These are phyloP conservation scores for Pandion haliaetus DNA, from an alignment of 2,113 vertebrate species.

Conservation along the genomic window DNA sequence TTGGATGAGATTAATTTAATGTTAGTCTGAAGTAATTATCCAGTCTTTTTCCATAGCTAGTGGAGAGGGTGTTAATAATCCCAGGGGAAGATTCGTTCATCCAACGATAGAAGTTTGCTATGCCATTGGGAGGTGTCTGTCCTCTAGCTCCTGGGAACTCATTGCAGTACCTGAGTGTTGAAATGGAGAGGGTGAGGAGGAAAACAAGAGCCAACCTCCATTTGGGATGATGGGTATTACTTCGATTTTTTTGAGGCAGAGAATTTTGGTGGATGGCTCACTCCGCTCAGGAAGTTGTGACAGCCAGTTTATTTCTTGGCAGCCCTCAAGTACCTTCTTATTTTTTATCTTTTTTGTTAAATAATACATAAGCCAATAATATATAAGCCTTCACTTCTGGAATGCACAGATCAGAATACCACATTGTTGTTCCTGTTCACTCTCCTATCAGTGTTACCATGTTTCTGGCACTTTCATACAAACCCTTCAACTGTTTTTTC, in stretches of 20 bases:
- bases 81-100: background rate
- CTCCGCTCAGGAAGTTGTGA: background rate
- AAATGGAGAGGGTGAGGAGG: background rate
- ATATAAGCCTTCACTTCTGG: background rate
- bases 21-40: background rate
- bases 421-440: background rate
- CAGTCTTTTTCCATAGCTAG: background rate
- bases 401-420: background rate
- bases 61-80: background rate
- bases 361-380: background rate
- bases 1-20: background rate
- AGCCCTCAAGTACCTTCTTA: background rate
- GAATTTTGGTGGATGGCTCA: background rate
- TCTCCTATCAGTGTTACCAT: background rate
- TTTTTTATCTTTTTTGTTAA: background rate
- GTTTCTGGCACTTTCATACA: background rate
- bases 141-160: background rate
- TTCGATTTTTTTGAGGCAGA: background rate
- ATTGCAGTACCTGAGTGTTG: rapidly evolving
- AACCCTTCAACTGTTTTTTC: background rate
- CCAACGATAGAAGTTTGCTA: background rate
- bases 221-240: background rate
- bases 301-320: background rate
- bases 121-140: background rate
- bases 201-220: background rate